Evolutionary conservation across 1,140 invertebrate species (phyloP), one percentile per base, ranked within the genome.

Genomic region (Odontomachus brunneus): DNA sequence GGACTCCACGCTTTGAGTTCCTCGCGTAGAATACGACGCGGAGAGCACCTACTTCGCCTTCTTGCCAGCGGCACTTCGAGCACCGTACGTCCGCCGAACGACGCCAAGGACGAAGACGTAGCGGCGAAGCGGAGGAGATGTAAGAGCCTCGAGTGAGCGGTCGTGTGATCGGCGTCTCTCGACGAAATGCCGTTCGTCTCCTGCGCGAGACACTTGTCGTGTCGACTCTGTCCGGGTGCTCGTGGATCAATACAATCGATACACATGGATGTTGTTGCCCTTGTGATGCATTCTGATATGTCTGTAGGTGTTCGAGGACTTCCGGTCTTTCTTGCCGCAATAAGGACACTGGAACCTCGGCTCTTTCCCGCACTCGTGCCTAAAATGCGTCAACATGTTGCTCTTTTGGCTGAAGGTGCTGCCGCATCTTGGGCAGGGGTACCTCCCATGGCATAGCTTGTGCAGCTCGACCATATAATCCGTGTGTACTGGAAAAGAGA

Each of bases 301-400:
- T 82, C 90, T 92, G 84, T 88, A 94, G 65, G 87, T 90, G 48
- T 89, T 91, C 69, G 84, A 91, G 1, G 87, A 89, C 48, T 92
- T 91, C 26, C 88, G 89, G 60, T 89, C 87, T 22, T 84, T 89
- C 65, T 90, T 92, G 17, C 83, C 89, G 80, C 94, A 95, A 59
- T 92, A 92, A 0, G 90, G 91, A 73, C 94, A 95, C 26, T 91
- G 88, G 80, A 92, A 95, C 19, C 91, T 88, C 0, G 94, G 94
- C 14, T 94, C 94, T 63, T 96, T 95, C 17, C 95, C 94, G 67
- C 90, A 92, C 60, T 92, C 89, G 66, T 92, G 72, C n/a, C 91
- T 89, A 33, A 84, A 91, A 89, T 91, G 90, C 4, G 85, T 87
- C 80, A 90, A 63, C 91, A 91, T 92, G 78, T 91, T 91, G 57